phyloP scores from a whole-genome alignment of 2,888 invertebrate species.

The Polymixis lichenea region DNA sequence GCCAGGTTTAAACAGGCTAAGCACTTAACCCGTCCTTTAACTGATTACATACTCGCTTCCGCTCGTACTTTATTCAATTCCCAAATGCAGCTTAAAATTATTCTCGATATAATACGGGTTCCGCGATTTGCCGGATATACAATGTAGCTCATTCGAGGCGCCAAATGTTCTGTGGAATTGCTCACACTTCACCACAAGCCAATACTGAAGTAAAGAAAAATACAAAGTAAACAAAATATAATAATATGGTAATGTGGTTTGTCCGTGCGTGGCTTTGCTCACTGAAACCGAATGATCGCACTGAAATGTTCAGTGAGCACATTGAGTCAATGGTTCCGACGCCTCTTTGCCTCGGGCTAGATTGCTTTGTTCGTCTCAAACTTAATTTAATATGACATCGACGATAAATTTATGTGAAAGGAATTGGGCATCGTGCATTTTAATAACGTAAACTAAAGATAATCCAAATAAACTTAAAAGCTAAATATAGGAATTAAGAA shows the following conservation, averaged over 20 bases:
- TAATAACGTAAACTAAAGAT: conserved; percentile 28
- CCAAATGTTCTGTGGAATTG: conserved; percentile 32
- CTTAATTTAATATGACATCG: conserved; percentile 66
- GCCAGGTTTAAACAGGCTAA: conserved; percentile 48
- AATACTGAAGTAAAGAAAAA: conserved; percentile 38
- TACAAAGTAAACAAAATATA: conserved; percentile 36
- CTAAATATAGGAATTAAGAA: conserved; percentile 40
- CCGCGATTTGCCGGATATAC: neutral
- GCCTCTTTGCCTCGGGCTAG: conserved; percentile 63
- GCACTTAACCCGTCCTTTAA: conserved; percentile 49
- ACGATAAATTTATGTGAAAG: conserved; percentile 54
- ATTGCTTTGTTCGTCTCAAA: conserved; percentile 65
- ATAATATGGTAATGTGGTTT: conserved; percentile 62
- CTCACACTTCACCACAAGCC: conserved; percentile 15
- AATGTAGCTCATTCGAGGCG: conserved; percentile 7
- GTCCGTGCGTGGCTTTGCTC: conserved; percentile 71
- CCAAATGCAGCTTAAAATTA: conserved; percentile 36
- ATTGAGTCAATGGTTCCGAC: conserved; percentile 70
- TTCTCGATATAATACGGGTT: conserved; percentile 24
- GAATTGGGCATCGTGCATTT: conserved; percentile 11
- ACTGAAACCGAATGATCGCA: conserved; percentile 76
- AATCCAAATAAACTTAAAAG: conserved; percentile 18
- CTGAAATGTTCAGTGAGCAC: conserved; percentile 78
- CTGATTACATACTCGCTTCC: conserved; percentile 11
- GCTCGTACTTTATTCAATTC: conserved; percentile 36